Conservation (phyloP, 1,140 invertebrate species). For the Homalodisca vitripennis region DNA sequence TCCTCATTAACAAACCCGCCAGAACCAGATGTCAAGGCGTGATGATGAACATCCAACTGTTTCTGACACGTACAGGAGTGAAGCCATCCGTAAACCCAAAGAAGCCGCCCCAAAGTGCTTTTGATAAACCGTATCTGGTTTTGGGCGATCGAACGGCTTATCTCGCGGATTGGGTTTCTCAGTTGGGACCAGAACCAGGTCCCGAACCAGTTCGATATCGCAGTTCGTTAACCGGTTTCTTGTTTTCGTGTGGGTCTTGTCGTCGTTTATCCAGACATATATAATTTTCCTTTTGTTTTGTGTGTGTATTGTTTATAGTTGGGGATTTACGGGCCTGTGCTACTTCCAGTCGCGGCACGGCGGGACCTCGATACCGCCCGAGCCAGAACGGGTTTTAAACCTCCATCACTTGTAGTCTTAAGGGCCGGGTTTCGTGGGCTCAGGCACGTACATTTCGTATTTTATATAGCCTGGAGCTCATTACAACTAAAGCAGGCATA, state of each 20-base stretch:
- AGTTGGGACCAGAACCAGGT: background rate
- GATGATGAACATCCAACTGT: too few species aligned
- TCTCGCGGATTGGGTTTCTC: background rate
- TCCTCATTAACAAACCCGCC: too few species aligned
- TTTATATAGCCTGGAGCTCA: background rate
- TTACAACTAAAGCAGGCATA: too few species aligned
- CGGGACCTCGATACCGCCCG: too few species aligned
- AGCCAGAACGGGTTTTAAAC: conserved; percentile 8
- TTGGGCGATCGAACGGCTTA: background rate
- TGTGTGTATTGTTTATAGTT: conserved; percentile 10
- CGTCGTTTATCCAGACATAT: conserved; percentile 19
- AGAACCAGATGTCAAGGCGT: too few species aligned
- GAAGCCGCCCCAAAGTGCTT: background rate
- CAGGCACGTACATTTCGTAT: background rate
- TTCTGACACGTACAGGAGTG: too few species aligned
- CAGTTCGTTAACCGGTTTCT: background rate
- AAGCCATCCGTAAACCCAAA: background rate
- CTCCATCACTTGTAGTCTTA: conserved; percentile 15
- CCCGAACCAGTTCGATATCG: background rate
- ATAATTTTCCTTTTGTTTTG: background rate
- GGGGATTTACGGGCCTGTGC: background rate
- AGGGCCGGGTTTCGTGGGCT: background rate
- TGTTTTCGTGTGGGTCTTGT: background rate
- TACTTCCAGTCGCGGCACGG: too few species aligned
- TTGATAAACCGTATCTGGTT: background rate